These are phyloP conservation scores for Oconnorella tubifera DNA, from an alignment of 2,888 invertebrate genomes.

Conservation along the genomic window DNA sequence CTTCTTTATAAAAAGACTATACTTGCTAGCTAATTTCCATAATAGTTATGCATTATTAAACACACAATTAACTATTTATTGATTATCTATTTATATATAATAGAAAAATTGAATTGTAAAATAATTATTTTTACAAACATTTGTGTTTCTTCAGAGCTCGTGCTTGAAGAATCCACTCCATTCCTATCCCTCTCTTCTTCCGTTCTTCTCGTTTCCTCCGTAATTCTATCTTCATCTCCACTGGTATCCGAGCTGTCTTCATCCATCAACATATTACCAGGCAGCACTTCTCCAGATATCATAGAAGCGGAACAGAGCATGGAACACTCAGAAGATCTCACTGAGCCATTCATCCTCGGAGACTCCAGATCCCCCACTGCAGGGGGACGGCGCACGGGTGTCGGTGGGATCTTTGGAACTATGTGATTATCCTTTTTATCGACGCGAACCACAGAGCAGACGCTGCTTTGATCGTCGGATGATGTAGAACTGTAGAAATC, in stretches of 20 bases:
- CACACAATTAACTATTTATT: too few relatives aligned
- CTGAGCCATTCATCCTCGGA: conserved; percentile 2
- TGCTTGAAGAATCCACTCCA: conserved; percentile 10
- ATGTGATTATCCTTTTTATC: neutral
- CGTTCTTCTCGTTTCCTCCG: neutral
- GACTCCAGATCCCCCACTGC: neutral
- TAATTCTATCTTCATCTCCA: conserved; percentile 10
- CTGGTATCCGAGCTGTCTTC: neutral
- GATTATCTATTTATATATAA: too few relatives aligned
- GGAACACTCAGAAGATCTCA: too few relatives aligned
- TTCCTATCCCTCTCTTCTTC: neutral
- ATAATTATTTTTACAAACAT: conserved; percentile 5
- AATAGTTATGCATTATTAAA: too few relatives aligned
- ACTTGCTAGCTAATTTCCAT: too few relatives aligned
- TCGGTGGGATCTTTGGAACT: conserved; percentile 1
- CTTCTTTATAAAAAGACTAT: too few relatives aligned
- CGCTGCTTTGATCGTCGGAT: conserved; percentile 27
- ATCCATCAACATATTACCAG: conserved; percentile 2
- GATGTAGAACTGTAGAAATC: conserved; percentile 29
- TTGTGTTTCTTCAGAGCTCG: conserved; percentile 15
- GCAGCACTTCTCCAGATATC: neutral
- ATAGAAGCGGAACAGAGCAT: neutral
- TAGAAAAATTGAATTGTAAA: neutral
- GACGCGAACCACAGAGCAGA: conserved; percentile 27
- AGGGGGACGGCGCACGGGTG: conserved; percentile 1